phyloP scores from a whole-genome alignment of 2,113 vertebrate species.

The Gallinago paraguaiae region DNA sequence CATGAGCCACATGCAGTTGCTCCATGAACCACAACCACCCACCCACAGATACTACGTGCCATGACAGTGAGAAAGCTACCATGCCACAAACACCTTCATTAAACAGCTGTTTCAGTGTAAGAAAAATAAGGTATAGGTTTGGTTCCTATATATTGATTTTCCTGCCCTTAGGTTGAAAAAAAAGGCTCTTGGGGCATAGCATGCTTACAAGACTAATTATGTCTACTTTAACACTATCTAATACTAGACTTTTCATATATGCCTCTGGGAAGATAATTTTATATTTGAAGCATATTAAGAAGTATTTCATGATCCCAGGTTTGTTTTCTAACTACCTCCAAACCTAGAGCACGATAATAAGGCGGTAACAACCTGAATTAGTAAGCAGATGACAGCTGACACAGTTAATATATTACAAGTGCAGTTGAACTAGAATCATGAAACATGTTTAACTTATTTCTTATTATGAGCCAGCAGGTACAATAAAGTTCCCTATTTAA shows the following conservation, averaged over 20 bases:
- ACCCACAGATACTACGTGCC: fast-evolving
- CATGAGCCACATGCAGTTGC: fast-evolving
- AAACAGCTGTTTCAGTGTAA: neutral
- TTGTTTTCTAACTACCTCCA: neutral
- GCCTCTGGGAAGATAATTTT: neutral
- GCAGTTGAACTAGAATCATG: neutral
- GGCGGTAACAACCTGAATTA: neutral
- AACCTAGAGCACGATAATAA: neutral
- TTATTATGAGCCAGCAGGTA: neutral
- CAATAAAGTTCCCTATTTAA: neutral
- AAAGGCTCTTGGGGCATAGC: neutral
- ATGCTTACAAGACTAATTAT: neutral
- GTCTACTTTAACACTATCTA: neutral
- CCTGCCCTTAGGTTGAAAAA: neutral
- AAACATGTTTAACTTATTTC: neutral
- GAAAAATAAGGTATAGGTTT: neutral
- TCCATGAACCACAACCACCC: neutral
- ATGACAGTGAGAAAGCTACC: neutral
- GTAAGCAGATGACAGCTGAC: neutral
- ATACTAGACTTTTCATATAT: neutral
- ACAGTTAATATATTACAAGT: neutral
- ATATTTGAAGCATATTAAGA: neutral
- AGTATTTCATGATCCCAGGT: neutral
- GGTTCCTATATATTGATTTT: neutral
- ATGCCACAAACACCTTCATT: neutral